phyloP scores from a whole-genome alignment of 2,888 invertebrate genomes.

The Coleophora flavipennella region DNA sequence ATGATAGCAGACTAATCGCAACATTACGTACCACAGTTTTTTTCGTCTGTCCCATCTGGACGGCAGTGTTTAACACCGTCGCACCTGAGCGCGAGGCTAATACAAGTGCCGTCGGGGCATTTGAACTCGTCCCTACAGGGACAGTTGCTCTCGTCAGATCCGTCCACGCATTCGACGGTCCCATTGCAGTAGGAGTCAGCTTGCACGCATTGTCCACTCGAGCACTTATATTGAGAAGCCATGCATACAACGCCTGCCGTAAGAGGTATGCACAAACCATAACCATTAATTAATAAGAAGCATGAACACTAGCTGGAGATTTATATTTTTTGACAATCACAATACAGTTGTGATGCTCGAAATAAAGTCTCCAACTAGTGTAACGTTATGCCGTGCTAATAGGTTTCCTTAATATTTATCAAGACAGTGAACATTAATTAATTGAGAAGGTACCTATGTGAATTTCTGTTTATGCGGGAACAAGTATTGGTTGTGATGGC shows the following conservation, averaged over 20 bases:
- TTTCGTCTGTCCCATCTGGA: constrained; percentile 75
- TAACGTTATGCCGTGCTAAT: no score
- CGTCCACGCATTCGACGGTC: constrained; percentile 63
- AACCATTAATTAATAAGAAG: constrained; percentile 32
- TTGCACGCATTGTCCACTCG: constrained; percentile 75
- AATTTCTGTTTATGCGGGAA: no score
- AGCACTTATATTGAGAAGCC: constrained; percentile 76
- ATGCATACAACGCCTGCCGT: constrained; percentile 64
- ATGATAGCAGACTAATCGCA: not conserved
- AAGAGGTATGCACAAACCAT: constrained; percentile 41
- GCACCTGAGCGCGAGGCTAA: constrained; percentile 75
- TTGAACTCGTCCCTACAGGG: constrained; percentile 63
- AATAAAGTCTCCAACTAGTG: constrained; percentile 7
- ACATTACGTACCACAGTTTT: constrained; percentile 55
- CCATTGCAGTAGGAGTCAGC: constrained; percentile 67
- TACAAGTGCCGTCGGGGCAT: constrained; percentile 78
- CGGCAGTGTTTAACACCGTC: constrained; percentile 74
- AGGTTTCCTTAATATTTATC: no score
- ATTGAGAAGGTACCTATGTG: no score
- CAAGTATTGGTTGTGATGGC: no score
- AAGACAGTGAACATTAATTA: no score
- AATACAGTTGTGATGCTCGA: no score
- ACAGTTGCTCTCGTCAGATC: constrained; percentile 55
- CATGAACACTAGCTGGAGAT: constrained; percentile 14
- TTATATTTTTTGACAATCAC: no score